Base-by-base conservation (phyloP, 2,888 invertebrate genomes). In the Callosobruchus maculatus region DNA sequence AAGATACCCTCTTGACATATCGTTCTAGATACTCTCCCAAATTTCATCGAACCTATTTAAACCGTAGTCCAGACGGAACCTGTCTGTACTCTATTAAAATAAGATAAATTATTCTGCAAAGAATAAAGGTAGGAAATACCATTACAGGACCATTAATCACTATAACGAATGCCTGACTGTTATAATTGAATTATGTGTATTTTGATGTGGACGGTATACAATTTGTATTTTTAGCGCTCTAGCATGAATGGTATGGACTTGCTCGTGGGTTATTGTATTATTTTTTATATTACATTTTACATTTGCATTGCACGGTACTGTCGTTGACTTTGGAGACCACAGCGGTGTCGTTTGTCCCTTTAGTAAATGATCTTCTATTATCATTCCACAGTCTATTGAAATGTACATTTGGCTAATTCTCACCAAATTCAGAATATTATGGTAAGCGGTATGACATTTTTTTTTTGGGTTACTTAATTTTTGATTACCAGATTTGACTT, bases 81-180 rank as follows among this genome's bases (percentile, higher is more conserved):
- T 49, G 49, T 49, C 49, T 49, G 49, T 49, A 49, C 49, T 49
- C 49, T 49, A 49, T 76, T 74, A 71, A 67, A 73, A 73, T 26
- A 75, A 75, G 76, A 78, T 73, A 76, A 77, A 78, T 77, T 73
- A 73, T 72, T 73, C 75, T 71, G 75, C 75, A 75, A 76, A 76
- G 77, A 77, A 77, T 79, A 80, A 77, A 49, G 77, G 77, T 76
- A 77, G 76, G 78, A 74, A 76, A 77, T 78, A 76, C 76, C 78
- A 79, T 80, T 81, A 78, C 78, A 80, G 78, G 79, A 77, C 74
- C 80, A 80, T 81, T 80, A 81, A 81, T 81, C 80, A 81, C 74
- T 72, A 72, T 77, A 80, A 80, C 80, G 79, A 76, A 74, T 76
- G 76, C 75, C 75, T 76, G 76, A 49, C 76, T 72, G 70, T 74